Conservation (phyloP, 37 sponge, comb jelly and placozoan genomes). For the Amphimedon queenslandica region DNA sequence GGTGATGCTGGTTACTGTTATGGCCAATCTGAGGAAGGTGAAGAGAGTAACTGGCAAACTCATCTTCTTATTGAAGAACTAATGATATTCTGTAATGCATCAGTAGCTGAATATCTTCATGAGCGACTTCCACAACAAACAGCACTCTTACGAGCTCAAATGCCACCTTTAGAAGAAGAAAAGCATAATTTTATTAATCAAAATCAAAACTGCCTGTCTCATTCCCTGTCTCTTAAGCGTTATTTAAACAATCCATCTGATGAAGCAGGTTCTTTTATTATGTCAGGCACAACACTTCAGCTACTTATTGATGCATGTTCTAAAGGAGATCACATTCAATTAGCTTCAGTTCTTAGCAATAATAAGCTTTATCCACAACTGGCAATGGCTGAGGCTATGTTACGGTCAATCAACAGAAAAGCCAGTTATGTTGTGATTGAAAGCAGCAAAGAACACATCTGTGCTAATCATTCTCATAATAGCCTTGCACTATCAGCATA, state of each 20-base stretch:
- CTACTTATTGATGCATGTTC: background rate
- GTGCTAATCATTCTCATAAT: background rate
- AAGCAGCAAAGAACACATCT: background rate
- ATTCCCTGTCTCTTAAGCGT: background rate
- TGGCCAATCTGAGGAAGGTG: constrained; percentile 2
- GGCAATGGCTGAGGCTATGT: constrained; percentile 4
- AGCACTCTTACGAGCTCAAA: background rate
- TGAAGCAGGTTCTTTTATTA: background rate
- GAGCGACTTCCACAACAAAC: background rate
- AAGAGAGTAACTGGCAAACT: constrained; percentile 10
- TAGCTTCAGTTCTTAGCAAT: background rate
- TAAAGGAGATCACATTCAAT: background rate
- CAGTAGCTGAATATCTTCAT: constrained; percentile 27
- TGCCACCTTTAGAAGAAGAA: background rate
- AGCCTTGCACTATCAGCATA: constrained; percentile 13
- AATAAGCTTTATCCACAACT: constrained; percentile 27
- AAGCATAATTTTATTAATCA: background rate
- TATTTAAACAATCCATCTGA: background rate
- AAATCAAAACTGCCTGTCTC: background rate
- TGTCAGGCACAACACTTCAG: background rate
- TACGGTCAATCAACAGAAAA: background rate
- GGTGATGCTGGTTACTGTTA: constrained; percentile 7
- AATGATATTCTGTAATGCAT: constrained; percentile 47
- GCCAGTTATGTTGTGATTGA: constrained; percentile 4
- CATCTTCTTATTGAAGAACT: constrained; percentile 46